These are phyloP conservation scores for Drosophila affinis DNA, from an alignment of 2,888 invertebrate genomes.

Conservation along the genomic window DNA sequence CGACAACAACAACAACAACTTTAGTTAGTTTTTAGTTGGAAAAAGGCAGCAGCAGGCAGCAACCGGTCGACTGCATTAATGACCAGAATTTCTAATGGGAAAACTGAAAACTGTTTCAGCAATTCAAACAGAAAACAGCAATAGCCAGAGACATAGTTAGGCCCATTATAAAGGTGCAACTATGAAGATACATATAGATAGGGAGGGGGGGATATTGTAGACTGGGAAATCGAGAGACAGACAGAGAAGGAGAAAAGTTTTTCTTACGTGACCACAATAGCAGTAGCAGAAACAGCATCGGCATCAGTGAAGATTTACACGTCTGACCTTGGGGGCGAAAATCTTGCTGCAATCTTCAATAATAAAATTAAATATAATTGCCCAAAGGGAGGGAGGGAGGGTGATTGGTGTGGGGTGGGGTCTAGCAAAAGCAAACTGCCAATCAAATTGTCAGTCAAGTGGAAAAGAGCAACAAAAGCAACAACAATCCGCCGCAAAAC, in stretches of 20 bases:
- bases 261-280: conserved; percentile 69
- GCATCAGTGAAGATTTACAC: conserved; percentile 71
- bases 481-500: conserved; percentile 58
- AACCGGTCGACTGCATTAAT: conserved; percentile 55
- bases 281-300: conserved; percentile 4
- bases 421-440: conserved; percentile 66
- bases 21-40: conserved; percentile 14
- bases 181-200: conserved; percentile 56
- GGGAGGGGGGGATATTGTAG: conserved; percentile 13
- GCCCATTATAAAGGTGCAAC: conserved; percentile 70
- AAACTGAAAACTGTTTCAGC: conserved; percentile 36
- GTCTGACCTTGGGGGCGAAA: conserved; percentile 76
- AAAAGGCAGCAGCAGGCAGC: conserved; percentile 19
- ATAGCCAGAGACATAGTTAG: conserved; percentile 46
- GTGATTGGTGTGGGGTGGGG: conserved; percentile 34
- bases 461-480: conserved; percentile 77
- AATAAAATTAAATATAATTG: conserved; percentile 81
- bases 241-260: conserved; percentile 48
- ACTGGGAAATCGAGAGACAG: conserved; percentile 5
- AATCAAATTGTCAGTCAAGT: conserved; percentile 77
- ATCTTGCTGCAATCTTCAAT: conserved; percentile 80
- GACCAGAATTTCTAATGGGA: conserved; percentile 67
- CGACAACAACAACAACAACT: conserved; percentile 33
- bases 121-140: conserved; percentile 37
- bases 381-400: conserved; percentile 63